Conservation (phyloP, 1,140 invertebrate genomes). For the Drosophila trapezifrons region DNA sequence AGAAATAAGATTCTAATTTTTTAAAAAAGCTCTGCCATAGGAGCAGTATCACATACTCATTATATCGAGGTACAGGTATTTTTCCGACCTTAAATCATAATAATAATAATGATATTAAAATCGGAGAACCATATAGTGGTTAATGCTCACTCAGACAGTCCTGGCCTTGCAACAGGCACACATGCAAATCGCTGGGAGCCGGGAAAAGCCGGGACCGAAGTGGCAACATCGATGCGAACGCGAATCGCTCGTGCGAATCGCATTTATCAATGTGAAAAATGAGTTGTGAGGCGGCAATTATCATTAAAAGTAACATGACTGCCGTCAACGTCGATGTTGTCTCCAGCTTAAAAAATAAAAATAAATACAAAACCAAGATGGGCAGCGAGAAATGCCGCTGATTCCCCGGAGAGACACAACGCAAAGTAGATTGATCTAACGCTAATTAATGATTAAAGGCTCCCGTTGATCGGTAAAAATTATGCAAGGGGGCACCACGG, state of each 20-base stretch:
- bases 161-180: neutral
- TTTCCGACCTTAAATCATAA: no score
- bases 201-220: neutral
- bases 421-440: constrained; percentile 56
- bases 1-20: no score
- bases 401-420: constrained; percentile 15
- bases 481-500: constrained; percentile 57
- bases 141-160: no score
- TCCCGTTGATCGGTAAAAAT: constrained; percentile 48
- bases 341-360: neutral
- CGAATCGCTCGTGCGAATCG: constrained; percentile 42
- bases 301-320: constrained; percentile 82
- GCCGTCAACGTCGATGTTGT: constrained; percentile 45
- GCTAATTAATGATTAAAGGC: constrained; percentile 73
- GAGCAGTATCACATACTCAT: no score
- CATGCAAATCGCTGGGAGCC: constrained; percentile 15
- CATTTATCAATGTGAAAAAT: constrained; percentile 79
- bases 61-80: no score
- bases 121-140: no score
- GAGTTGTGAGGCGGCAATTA: constrained; percentile 79
- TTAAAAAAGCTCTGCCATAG: no score
- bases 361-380: neutral
- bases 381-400: neutral
- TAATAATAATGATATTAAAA: no score
- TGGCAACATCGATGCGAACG: constrained; percentile 22